A percentile compares a stretch with the other conserved stretches of the same genome.
Evolutionary conservation across 1,140 invertebrate species (phyloP).

Genomic region (Drosophila eugracilis): DNA sequence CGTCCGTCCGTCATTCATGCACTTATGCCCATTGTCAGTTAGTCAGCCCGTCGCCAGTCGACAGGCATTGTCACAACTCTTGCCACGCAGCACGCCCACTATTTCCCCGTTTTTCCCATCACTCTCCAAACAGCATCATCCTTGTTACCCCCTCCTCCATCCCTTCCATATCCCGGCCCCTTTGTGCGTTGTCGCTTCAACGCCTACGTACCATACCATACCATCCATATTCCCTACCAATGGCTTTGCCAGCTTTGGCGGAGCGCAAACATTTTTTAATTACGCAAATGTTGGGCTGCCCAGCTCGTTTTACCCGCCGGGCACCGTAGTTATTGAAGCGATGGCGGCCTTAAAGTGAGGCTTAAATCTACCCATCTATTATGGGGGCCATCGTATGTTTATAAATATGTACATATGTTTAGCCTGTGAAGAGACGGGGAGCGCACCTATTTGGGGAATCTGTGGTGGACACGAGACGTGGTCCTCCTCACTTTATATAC

Average conservation of each 20-base stretch:
- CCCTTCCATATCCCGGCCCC: slow-evolving; percentile 15
- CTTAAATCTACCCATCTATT: slow-evolving; percentile 71
- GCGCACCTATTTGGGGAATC: slow-evolving; percentile 7
- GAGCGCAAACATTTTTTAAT: slow-evolving; percentile 83
- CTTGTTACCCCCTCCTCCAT: not conserved
- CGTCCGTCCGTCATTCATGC: slow-evolving; percentile 53
- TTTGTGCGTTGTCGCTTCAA: slow-evolving; percentile 71
- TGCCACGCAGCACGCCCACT: slow-evolving; percentile 61
- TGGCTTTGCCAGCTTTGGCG: slow-evolving; percentile 65
- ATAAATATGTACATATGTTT: slow-evolving; percentile 49
- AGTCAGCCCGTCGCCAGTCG: slow-evolving; percentile 72
- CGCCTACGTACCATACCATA: slow-evolving; percentile 43
- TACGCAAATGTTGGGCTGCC: slow-evolving; percentile 78
- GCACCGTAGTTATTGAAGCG: slow-evolving; percentile 73
- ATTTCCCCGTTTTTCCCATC: slow-evolving; percentile 15
- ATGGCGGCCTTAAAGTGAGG: slow-evolving; percentile 68
- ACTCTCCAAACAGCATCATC: slow-evolving; percentile 5
- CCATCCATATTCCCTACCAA: slow-evolving; percentile 51
- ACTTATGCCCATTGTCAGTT: slow-evolving; percentile 77
- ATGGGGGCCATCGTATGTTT: slow-evolving; percentile 47
- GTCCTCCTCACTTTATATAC: not conserved
- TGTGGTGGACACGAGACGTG: slow-evolving; percentile 17
- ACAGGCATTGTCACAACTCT: slow-evolving; percentile 81
- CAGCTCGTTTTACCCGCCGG: slow-evolving; percentile 59
- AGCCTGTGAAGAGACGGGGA: slow-evolving; percentile 4